These are phyloP conservation scores for Cinclus mexicanus DNA, from an alignment of 2,113 vertebrate genomes.

Conservation along the genomic window DNA sequence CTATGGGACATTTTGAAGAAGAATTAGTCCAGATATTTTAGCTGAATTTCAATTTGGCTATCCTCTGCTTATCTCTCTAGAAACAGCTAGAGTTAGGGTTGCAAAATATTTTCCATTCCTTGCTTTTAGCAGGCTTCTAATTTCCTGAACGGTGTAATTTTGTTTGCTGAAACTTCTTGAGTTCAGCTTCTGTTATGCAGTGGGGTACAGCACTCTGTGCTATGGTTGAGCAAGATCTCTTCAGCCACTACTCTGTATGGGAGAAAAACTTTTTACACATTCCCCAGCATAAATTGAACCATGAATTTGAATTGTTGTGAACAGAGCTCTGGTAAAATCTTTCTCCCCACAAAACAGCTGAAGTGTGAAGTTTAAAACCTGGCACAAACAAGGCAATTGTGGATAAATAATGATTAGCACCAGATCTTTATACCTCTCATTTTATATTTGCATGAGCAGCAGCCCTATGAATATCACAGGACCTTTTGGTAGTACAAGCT, in stretches of 20 bases:
- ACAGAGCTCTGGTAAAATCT: neutral
- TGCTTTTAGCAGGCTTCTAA: neutral
- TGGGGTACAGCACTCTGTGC: neutral
- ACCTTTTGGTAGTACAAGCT: neutral
- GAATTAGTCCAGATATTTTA: conserved; percentile 24
- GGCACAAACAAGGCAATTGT: neutral
- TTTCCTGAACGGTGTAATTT: neutral
- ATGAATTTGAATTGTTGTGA: neutral
- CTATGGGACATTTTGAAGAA: neutral
- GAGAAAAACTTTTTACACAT: neutral
- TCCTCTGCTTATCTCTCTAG: conserved; percentile 55
- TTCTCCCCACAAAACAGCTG: neutral
- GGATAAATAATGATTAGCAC: neutral
- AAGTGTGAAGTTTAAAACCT: neutral
- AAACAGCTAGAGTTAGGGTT: conserved; percentile 34
- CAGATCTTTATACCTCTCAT: neutral
- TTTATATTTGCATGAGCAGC: neutral
- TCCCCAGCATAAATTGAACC: neutral
- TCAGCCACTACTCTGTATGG: neutral
- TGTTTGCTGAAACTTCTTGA: neutral
- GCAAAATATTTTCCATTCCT: conserved; percentile 55
- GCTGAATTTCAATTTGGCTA: neutral
- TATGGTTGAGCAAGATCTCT: neutral
- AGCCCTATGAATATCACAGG: neutral
- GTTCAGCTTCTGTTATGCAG: neutral